Evolutionary conservation across 1,140 invertebrate genomes (phyloP).

Genomic region (Aphelenchoides fujianensis): DNA sequence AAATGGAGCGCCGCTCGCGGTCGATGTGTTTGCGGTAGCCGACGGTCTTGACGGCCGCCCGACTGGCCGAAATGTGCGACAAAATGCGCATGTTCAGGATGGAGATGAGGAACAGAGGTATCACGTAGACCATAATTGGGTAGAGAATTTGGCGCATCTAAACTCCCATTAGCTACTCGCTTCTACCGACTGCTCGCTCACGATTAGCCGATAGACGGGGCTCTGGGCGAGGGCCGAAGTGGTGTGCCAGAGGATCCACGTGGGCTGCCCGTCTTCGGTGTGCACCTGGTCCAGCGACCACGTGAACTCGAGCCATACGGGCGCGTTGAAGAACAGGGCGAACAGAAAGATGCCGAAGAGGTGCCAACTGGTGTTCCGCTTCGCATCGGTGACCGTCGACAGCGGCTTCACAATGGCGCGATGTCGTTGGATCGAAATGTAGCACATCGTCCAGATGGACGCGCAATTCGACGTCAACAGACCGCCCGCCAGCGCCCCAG

Average conservation of each 20-base stretch:
- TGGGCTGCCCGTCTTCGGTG: constrained; percentile 23
- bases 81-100: constrained; percentile 56
- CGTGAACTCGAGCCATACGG: constrained; percentile 52
- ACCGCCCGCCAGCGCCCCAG: constrained; percentile 56
- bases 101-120: constrained; percentile 55
- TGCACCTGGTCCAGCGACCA: constrained; percentile 31
- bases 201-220: constrained; percentile 30
- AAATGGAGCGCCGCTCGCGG: constrained; percentile 51
- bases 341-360: constrained; percentile 38
- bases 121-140: constrained; percentile 52
- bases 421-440: constrained; percentile 58
- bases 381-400: constrained; percentile 37
- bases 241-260: constrained; percentile 33
- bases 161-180: constrained; percentile 10
- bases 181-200: constrained; percentile 5
- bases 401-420: constrained; percentile 51
- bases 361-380: constrained; percentile 25
- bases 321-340: constrained; percentile 54
- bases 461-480: constrained; percentile 56
- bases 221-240: constrained; percentile 28
- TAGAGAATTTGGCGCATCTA: constrained; percentile 53
- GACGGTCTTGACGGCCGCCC: constrained; percentile 28
- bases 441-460: constrained; percentile 60
- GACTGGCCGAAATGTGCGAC: constrained; percentile 39
- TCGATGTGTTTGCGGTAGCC: constrained; percentile 53